Conservation (phyloP, 2,888 invertebrate species). For the Yponomeuta plumbellus region DNA sequence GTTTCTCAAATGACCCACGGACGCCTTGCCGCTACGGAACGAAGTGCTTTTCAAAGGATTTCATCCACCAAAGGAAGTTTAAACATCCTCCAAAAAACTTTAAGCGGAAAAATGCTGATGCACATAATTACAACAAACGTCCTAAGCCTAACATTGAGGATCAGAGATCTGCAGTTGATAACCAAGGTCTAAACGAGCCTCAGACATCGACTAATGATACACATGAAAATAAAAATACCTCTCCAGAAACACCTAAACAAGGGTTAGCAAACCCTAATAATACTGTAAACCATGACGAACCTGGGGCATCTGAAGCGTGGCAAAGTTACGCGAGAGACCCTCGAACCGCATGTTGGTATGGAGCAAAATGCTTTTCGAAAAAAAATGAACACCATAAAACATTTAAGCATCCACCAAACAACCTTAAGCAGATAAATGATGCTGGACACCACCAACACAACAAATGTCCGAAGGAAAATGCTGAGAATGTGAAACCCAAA, state of each 20-base stretch:
- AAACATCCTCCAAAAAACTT: constrained; percentile 81
- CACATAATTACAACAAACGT: constrained; percentile 30
- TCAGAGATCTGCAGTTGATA: constrained; percentile 27
- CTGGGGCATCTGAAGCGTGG: constrained; percentile 56
- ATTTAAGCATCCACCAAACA: constrained; percentile 83
- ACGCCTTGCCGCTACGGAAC: constrained; percentile 84
- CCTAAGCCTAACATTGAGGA: constrained; percentile 38
- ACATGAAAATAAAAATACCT: no score
- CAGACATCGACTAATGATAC: not conserved
- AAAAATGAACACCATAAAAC: constrained; percentile 83
- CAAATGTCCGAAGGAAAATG: constrained; percentile 40
- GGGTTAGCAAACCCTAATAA: no score
- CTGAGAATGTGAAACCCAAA: constrained; percentile 22
- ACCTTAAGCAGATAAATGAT: constrained; percentile 36
- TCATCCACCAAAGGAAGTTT: constrained; percentile 82
- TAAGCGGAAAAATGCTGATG: constrained; percentile 33
- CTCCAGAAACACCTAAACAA: no score
- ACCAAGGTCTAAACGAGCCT: constrained; percentile 21
- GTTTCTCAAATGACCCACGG: constrained; percentile 62
- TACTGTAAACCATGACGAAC: no score
- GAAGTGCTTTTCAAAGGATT: constrained; percentile 89
- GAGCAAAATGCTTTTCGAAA: constrained; percentile 87
- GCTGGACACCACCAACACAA: constrained; percentile 26
- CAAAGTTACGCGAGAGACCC: constrained; percentile 49
- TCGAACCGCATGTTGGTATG: constrained; percentile 84